Conservation (phyloP, 2,797 vertebrate species). For the Myotis planiceps region DNA sequence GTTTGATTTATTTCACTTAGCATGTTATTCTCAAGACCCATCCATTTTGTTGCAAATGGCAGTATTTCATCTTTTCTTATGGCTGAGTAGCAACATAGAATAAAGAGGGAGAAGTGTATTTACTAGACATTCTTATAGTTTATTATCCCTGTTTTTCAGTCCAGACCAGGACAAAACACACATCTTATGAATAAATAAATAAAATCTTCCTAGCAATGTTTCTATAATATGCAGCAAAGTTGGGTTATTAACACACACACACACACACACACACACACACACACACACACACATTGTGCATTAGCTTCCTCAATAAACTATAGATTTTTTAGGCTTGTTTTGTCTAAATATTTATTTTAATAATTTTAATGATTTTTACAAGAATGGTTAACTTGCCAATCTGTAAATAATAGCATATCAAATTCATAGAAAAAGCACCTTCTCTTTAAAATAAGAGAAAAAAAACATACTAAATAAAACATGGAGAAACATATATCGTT, state of each 20-base stretch:
- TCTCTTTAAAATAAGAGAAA: background rate
- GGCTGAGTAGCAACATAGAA: background rate
- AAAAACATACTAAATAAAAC: background rate
- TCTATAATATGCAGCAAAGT: background rate
- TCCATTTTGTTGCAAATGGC: background rate
- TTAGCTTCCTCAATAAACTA: background rate
- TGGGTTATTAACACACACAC: background rate
- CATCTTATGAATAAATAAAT: background rate
- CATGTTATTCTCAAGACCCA: background rate
- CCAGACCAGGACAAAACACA: background rate
- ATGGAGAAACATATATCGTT: background rate
- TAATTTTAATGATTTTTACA: background rate
- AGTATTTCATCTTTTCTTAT: background rate
- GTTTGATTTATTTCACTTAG: background rate
- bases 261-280: background rate
- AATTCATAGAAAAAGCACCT: constrained; percentile 28
- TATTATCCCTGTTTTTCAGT: background rate
- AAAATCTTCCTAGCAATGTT: background rate
- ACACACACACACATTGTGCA: background rate
- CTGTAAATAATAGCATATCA: constrained; percentile 18
- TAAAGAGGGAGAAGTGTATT: background rate
- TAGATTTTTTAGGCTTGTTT: background rate
- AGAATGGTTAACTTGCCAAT: background rate
- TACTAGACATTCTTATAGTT: background rate
- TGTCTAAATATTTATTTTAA: background rate